These are phyloP conservation scores for Lagopus muta DNA, from an alignment of 2,113 vertebrate genomes.

Conservation along the genomic window DNA sequence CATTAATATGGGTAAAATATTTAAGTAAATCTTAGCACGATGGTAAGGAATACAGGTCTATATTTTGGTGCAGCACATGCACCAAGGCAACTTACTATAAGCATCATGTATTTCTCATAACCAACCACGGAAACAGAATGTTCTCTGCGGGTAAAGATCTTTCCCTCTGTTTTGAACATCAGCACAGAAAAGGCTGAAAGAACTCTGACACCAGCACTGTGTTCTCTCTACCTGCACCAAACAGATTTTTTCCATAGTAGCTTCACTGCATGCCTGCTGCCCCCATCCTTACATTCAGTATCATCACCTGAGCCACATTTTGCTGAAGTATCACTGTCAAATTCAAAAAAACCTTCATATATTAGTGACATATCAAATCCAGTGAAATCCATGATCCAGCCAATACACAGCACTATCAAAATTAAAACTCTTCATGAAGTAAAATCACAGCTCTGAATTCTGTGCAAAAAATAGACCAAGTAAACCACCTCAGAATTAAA, in stretches of 20 bases:
- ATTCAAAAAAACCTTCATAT: background rate
- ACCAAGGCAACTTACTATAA: background rate
- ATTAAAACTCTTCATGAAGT: background rate
- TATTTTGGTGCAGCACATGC: accelerated
- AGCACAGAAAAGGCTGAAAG: accelerated
- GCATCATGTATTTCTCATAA: background rate
- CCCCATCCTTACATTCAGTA: background rate
- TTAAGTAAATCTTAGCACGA: background rate
- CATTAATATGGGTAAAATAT: background rate
- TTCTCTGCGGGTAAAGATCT: background rate
- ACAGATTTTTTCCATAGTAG: background rate
- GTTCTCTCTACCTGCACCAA: background rate
- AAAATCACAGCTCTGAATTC: background rate
- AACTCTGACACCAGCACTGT: background rate
- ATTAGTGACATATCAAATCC: background rate
- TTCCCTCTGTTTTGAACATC: background rate
- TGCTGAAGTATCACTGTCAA: background rate
- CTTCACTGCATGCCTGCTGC: background rate
- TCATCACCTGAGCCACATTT: background rate
- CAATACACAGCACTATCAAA: background rate
- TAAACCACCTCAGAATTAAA: background rate
- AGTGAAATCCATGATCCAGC: background rate
- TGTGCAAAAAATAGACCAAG: background rate
- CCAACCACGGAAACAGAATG: background rate
- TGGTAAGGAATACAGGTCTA: background rate